These are phyloP conservation scores for Acrocephalus kingi DNA, from an alignment of 2,113 vertebrate species.

Conservation along the genomic window DNA sequence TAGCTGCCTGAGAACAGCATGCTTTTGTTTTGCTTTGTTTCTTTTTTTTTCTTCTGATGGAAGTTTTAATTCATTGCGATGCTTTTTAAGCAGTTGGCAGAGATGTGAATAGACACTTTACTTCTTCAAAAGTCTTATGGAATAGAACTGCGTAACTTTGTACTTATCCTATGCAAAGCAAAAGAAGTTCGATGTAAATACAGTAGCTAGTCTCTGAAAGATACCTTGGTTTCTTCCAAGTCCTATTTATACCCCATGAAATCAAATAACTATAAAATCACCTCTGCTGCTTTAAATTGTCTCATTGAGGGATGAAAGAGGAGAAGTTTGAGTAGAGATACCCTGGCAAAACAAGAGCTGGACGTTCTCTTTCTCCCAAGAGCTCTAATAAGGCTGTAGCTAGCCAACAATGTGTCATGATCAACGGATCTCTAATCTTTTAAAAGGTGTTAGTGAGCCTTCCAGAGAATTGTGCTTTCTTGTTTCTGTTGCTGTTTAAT, in stretches of 20 bases:
- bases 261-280: background rate
- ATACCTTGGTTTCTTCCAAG: background rate
- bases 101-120: background rate
- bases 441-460: background rate
- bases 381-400: background rate
- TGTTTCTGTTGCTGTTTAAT: background rate
- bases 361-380: background rate
- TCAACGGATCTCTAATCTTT: background rate
- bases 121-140: slow-evolving; percentile 12
- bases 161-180: slow-evolving; percentile 45
- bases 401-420: background rate
- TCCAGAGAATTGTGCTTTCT: background rate
- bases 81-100: slow-evolving; percentile 55
- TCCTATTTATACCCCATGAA: slow-evolving; percentile 1
- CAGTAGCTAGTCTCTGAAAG: background rate
- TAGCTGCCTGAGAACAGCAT: slow-evolving; percentile 44
- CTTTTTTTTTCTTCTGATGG: background rate
- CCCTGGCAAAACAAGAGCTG: background rate
- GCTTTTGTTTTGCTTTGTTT: slow-evolving; percentile 38
- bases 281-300: background rate
- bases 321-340: background rate
- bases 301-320: background rate
- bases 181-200: background rate
- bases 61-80: slow-evolving; percentile 54
- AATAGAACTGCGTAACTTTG: slow-evolving; percentile 42